Base-by-base conservation (phyloP, 2,888 invertebrate species). In the Erebia palarica region DNA sequence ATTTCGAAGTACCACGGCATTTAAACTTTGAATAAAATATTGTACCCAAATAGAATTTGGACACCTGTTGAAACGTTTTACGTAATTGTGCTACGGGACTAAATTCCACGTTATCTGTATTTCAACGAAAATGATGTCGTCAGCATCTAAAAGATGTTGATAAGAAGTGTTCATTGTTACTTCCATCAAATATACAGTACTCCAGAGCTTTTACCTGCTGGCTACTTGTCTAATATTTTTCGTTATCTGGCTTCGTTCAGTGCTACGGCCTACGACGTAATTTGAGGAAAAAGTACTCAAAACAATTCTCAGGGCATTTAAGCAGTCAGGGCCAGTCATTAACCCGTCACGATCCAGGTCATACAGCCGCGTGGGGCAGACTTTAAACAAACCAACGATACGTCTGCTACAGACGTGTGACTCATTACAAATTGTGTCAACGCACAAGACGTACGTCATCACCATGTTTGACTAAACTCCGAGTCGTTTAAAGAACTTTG, bases 261-360 rank as follows among this genome's bases (percentile, higher is more conserved):
- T 53, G 49, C 11, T 53, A 16, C 27, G 53, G 16, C 51, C 0
- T 13, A 51, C n/a, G 51, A 11, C 0, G 16, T 36, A 60, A 69
- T 36, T 71, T 71, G 60, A 70, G 63, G 69, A 69, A 85, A 82
- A 78, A 78, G 79, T 83, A 84, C 82, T 83, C 85, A 86, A 79
- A 86, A 84, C 83, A 81, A 85, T 81, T 83, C 83, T 78, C 80
- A 73, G 80, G 82, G 82, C 84, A 79, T 77, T 75, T 76, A 79
- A 79, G 81, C 81, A 88, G 89, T 87, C 90, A 88, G 84, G 86
- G 88, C 77, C 89, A 88, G 86, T 85, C 89, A 80, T 88, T 89
- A 87, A 90, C 89, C 89, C 84, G 82, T 79, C 83, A 87, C 88
- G 87, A 88, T 88, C 86, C 84, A 86, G 88, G 86, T 78, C 88